Evolutionary conservation across 2,797 vertebrate species (phyloP).

Genomic region (Siniperca undulata): DNA sequence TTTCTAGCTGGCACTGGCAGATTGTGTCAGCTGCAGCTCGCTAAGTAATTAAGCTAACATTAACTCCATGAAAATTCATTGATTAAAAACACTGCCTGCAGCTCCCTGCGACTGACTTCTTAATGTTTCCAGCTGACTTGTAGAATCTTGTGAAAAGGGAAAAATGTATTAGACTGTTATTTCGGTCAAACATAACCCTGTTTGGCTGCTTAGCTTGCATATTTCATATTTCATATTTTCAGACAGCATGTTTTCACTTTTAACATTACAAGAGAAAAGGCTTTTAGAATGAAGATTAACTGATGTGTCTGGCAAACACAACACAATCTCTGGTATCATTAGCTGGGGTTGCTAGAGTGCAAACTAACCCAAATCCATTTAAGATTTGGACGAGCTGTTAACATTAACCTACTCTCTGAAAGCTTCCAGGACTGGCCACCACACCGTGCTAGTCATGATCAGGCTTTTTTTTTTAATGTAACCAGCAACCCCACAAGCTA

Average conservation of each 20-base stretch:
- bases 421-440: not conserved
- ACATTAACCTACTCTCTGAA: not conserved
- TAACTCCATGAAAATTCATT: not conserved
- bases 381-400: not conserved
- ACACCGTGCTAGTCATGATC: not conserved
- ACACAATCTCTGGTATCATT: not conserved
- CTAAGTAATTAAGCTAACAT: not conserved
- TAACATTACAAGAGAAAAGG: too few relatives aligned
- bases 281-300: too few relatives aligned
- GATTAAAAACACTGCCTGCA: not conserved
- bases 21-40: too few relatives aligned
- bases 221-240: not conserved
- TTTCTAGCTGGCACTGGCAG: too few relatives aligned
- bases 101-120: not conserved
- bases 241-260: not conserved
- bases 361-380: not conserved
- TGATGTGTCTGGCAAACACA: too few relatives aligned
- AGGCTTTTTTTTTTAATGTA: not conserved
- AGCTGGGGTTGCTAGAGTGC: not conserved
- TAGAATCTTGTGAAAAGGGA: too few relatives aligned
- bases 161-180: not conserved
- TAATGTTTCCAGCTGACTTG: not conserved
- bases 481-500: not conserved
- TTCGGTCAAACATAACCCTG: not conserved
- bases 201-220: not conserved